Conservation (phyloP, 1,140 invertebrate species). For the Bombus affinis region DNA sequence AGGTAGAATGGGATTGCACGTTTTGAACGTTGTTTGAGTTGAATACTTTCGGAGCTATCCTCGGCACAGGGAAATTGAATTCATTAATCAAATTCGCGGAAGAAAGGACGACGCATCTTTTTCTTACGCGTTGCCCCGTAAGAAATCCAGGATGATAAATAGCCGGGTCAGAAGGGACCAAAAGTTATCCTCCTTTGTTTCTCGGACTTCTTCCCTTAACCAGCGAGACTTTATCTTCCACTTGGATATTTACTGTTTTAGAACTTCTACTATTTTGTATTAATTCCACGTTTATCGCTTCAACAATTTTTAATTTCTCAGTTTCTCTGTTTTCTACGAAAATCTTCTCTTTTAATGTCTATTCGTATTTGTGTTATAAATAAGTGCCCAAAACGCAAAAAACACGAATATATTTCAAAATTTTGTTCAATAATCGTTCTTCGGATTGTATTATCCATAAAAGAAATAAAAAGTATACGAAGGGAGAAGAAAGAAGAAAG, state of each 20-base stretch:
- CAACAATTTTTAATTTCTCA: not conserved
- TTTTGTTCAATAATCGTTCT: too few relatives aligned
- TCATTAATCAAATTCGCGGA: constrained; percentile 18
- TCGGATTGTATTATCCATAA: too few relatives aligned
- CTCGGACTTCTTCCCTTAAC: not conserved
- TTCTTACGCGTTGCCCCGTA: not conserved
- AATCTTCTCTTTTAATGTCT: too few relatives aligned
- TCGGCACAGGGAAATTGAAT: not conserved
- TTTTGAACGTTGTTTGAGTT: not conserved
- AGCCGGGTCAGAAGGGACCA: not conserved
- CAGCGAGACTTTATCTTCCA: not conserved
- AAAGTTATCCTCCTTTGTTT: constrained; percentile 5
- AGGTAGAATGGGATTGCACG: too few relatives aligned
- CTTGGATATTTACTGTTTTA: not conserved
- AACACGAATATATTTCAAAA: too few relatives aligned
- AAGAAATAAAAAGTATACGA: too few relatives aligned
- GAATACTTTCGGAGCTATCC: not conserved
- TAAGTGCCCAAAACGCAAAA: too few relatives aligned
- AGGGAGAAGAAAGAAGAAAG: too few relatives aligned
- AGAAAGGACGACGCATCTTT: not conserved
- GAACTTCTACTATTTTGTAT: not conserved
- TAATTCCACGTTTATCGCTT: not conserved
- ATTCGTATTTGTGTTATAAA: too few relatives aligned
- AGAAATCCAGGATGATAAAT: constrained; percentile 20
- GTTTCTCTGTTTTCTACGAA: not conserved